These are phyloP conservation scores for Alca torda DNA, from an alignment of 2,797 vertebrate genomes.

Conservation along the genomic window DNA sequence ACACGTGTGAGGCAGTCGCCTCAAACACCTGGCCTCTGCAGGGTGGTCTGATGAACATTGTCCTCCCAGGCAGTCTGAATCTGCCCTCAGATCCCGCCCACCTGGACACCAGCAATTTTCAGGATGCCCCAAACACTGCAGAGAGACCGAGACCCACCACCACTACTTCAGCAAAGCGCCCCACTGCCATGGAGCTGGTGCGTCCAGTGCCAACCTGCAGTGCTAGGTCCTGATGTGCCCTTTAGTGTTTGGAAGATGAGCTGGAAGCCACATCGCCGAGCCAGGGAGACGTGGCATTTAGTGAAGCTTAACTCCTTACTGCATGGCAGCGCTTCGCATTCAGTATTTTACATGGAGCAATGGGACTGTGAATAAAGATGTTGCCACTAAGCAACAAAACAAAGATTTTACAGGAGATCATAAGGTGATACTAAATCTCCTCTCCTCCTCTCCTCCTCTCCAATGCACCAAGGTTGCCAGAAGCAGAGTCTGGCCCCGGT, in stretches of 20 bases:
- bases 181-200: background rate
- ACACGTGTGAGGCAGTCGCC: background rate
- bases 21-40: background rate
- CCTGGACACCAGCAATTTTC: background rate
- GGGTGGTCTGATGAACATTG: background rate
- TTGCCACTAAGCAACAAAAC: slow-evolving; percentile 53
- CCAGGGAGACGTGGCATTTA: background rate
- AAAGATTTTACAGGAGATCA: background rate
- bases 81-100: background rate
- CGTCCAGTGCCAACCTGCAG: background rate
- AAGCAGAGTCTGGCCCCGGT: background rate
- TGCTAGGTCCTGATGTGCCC: background rate
- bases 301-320: background rate
- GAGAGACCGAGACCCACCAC: background rate
- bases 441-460: background rate
- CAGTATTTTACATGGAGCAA: background rate
- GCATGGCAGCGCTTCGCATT: fast-evolving
- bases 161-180: background rate
- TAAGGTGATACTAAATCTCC: background rate
- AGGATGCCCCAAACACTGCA: fast-evolving
- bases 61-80: background rate
- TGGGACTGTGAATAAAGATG: background rate
- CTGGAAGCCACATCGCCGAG: background rate
- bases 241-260: background rate
- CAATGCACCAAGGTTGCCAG: background rate